Evolutionary conservation across 2,113 vertebrate genomes (phyloP), one percentile per base, ranked within the genome.

Genomic region (Neolamprologus sp.): DNA sequence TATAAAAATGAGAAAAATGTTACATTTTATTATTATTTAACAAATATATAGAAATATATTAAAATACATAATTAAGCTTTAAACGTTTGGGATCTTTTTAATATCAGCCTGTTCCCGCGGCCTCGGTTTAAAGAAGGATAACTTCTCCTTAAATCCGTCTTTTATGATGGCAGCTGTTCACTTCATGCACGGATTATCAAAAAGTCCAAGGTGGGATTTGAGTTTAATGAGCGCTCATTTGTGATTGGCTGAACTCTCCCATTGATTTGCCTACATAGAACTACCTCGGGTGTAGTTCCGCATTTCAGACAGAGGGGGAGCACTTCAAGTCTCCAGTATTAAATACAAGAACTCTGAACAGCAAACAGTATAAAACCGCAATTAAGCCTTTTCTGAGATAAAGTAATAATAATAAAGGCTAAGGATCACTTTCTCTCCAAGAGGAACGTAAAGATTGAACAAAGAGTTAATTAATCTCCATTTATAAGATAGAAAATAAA

Each of bases 201-300:
- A 54, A 16, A 10, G 7, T 65, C 6, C 6, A 49, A 2, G 28
- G 2, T 42, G 31, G 13, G 17, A 51, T 42, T 31, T 68, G 13
- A 57, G 5, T 65, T 65, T 63, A 53, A 49, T 65, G 75, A 53
- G 16, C 23, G n/a, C 68, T 86, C 1, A 28, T 73, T 21, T 47
- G 75, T 90, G 85, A 88, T 85, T 90, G 80, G 71, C 58, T 85
- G 63, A 79, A 16, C n/a, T 55, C 45, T 49, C 42, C 49, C 79
- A 21, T 11, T 83, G 58, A n/a, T 23, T 3, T 11, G 26, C 23
- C 23, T 19, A 75, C 4, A 13, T n/a, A 37, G 71, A 21, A 47
- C 31, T 4, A 1, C 28, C 7, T 3, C 2, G 13, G 80, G 9
- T 88, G 90, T 37, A 91, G 90, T 89, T 63, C 11, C 81, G 10